phyloP scores from a whole-genome alignment of 2,797 vertebrate genomes.

The Setipinna tenuifilis region DNA sequence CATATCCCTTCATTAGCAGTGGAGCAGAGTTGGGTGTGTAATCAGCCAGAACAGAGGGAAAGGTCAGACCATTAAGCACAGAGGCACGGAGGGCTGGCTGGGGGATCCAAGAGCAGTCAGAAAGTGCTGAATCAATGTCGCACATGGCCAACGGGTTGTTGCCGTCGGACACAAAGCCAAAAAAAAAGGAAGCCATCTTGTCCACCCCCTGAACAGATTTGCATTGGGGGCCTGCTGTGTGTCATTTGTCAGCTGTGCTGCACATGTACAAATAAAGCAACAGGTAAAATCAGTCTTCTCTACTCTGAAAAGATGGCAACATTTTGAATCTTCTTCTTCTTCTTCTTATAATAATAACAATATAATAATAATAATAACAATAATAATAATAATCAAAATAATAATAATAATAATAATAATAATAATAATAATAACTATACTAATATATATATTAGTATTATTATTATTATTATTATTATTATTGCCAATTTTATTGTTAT shows the following conservation, averaged over 20 bases:
- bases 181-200: not conserved
- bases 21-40: not conserved
- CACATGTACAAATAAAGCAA: not conserved
- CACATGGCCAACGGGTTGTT: not conserved
- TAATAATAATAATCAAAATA: no score
- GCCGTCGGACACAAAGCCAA: not conserved
- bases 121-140: constrained; percentile 14
- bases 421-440: no score
- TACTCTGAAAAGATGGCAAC: not conserved
- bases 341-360: no score
- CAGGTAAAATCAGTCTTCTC: not conserved
- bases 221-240: not conserved
- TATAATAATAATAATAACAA: no score
- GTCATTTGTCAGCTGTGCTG: not conserved
- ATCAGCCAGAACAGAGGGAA: not conserved
- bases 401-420: no score
- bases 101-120: not conserved
- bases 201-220: not conserved
- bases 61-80: constrained; percentile 13
- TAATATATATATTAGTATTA: no score
- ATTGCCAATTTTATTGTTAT: no score
- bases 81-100: not conserved
- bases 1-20: constrained; percentile 7
- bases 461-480: no score
- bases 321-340: no score